These are phyloP conservation scores for Apogon talboti DNA, from an alignment of 2,797 vertebrate species.

Conservation along the genomic window DNA sequence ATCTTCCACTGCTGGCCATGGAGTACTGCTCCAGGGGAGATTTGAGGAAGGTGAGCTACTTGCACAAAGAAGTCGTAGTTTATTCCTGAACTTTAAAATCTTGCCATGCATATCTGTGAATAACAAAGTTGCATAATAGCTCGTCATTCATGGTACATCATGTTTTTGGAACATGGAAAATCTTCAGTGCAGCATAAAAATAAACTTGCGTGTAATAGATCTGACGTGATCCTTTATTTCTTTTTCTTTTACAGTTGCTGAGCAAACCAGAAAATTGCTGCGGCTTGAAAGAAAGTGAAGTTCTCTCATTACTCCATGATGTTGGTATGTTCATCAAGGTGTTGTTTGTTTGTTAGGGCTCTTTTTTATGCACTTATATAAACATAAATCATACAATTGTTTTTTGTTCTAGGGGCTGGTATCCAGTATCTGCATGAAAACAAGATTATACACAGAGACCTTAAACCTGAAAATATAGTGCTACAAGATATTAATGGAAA, in stretches of 20 bases:
- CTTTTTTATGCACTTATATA: background rate
- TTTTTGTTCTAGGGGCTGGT: conserved; percentile 87
- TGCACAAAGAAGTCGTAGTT: background rate
- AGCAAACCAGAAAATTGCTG: conserved; percentile 98
- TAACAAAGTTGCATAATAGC: background rate
- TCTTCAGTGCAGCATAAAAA: background rate
- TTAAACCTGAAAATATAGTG: conserved; percentile 99
- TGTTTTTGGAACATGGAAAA: no score
- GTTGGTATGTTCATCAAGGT: conserved; percentile 85
- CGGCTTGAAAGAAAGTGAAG: conserved; percentile 96
- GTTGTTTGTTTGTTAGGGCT: rapidly evolving
- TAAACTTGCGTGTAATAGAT: background rate
- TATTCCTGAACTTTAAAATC: background rate
- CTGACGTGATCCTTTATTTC: background rate
- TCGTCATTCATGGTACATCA: background rate
- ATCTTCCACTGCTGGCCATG: conserved; percentile 96
- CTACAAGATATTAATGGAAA: conserved; percentile 94
- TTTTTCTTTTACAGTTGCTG: conserved; percentile 84
- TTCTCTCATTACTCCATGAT: conserved; percentile 93
- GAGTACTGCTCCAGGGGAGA: conserved; percentile 97
- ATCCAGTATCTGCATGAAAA: conserved; percentile 98
- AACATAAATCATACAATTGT: background rate
- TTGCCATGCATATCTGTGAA: background rate
- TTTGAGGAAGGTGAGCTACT: conserved; percentile 89
- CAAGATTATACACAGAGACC: conserved; percentile 98